These are phyloP conservation scores for Sapajus apella DNA, from an alignment of 2,113 vertebrate species.

Conservation along the genomic window DNA sequence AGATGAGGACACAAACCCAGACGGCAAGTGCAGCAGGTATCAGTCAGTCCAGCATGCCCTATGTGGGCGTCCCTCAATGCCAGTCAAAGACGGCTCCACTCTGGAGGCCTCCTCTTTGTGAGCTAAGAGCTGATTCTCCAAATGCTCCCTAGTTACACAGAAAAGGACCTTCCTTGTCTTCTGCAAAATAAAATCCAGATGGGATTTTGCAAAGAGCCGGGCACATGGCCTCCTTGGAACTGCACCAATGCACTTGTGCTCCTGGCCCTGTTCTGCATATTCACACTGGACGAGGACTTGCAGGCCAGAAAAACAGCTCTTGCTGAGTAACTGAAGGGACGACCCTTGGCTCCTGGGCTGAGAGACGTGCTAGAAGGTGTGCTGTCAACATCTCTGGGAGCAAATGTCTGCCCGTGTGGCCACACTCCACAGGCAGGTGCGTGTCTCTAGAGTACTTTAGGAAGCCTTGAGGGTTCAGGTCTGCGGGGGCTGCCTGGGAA, in stretches of 20 bases:
- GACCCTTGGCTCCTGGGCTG: not conserved
- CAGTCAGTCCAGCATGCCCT: not conserved
- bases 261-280: slow-evolving; percentile 14
- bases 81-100: not conserved
- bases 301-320: slow-evolving; percentile 45
- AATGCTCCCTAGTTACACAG: slow-evolving; percentile 48
- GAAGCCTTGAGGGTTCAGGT: not conserved
- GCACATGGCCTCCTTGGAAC: slow-evolving; percentile 37
- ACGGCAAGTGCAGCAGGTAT: not conserved
- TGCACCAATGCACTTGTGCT: slow-evolving; percentile 24
- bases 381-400: not conserved
- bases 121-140: slow-evolving; percentile 19
- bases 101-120: not conserved
- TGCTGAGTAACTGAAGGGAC: slow-evolving; percentile 4
- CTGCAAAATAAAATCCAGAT: slow-evolving; percentile 63
- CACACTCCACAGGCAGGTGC: not conserved
- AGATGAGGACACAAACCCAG: not conserved
- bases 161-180: slow-evolving; percentile 16
- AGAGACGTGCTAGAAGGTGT: not conserved
- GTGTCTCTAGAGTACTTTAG: not conserved
- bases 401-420: not conserved
- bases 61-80: not conserved
- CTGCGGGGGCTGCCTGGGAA: slow-evolving; percentile 48
- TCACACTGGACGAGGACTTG: slow-evolving; percentile 31
- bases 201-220: slow-evolving; percentile 52